Conservation (phyloP, 1,140 invertebrate species). For the Heterodera carotae region DNA sequence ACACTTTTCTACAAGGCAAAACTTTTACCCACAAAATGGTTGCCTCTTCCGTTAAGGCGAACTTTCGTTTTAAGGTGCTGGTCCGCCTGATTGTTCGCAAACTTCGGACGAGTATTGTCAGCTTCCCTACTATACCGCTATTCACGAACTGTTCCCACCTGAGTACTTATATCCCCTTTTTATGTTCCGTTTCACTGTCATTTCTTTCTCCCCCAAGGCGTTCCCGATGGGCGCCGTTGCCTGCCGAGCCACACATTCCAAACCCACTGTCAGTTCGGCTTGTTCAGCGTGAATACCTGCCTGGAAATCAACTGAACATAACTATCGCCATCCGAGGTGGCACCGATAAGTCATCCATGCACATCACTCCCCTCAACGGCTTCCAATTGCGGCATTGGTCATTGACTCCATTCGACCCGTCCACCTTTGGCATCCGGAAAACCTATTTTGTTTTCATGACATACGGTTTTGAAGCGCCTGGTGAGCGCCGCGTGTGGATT, state of each 20-base stretch:
- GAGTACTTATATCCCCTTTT: slow-evolving; percentile 31
- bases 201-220: slow-evolving; percentile 47
- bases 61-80: slow-evolving; percentile 28
- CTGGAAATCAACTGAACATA: slow-evolving; percentile 54
- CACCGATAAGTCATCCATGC: slow-evolving; percentile 55
- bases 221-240: slow-evolving; percentile 63
- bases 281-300: slow-evolving; percentile 42
- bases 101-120: slow-evolving; percentile 62
- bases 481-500: slow-evolving; percentile 56
- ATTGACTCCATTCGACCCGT: slow-evolving; percentile 53
- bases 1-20: slow-evolving; percentile 62
- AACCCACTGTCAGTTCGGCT: slow-evolving; percentile 51
- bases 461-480: slow-evolving; percentile 59
- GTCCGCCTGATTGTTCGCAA: slow-evolving; percentile 54
- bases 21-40: no score
- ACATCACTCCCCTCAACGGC: slow-evolving; percentile 60
- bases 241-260: slow-evolving; percentile 44
- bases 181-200: slow-evolving; percentile 12
- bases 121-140: slow-evolving; percentile 64
- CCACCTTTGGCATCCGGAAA: slow-evolving; percentile 49
- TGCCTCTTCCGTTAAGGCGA: no score
- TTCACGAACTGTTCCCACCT: slow-evolving; percentile 61
- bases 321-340: slow-evolving; percentile 54
- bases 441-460: slow-evolving; percentile 65
- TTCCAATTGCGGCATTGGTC: slow-evolving; percentile 58